Base-by-base conservation (phyloP, 2,888 invertebrate species). In the Drosophila subsilvestris region DNA sequence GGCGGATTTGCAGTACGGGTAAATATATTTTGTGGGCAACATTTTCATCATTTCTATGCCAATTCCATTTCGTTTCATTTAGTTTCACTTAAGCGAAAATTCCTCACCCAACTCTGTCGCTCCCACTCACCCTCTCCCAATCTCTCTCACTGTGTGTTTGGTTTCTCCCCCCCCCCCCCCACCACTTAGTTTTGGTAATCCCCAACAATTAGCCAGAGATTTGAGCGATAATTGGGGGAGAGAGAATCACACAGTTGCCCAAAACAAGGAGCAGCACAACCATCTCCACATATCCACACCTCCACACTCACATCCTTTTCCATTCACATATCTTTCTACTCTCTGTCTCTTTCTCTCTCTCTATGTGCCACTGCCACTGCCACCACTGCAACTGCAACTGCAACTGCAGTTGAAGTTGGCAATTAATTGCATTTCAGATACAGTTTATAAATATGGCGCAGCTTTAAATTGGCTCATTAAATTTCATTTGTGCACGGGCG, bases 381-480 rank as follows among this genome's bases (percentile, higher is more conserved):
- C 25, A 17, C 55, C 55, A 55, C 18, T 20, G 10, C n/a, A 2
- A 22, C 48, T n/a, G n/a, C n/a, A n/a, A 9, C 17, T 22, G 62
- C 44, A 70, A 61, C 56, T 76, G 63, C 62, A 76, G 50, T 60
- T 47, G 49, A 51, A 69, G 69, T 63, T 49, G 59, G 73, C 74
- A 79, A 83, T 80, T 81, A 81, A 81, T 83, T 83, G 83, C 79
- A 65, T 66, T 81, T 76, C 81, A 79, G 76, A 79, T 80, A 80
- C 74, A 79, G 81, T 84, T 84, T 82, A 84, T 81, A 82, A 82
- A 82, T 79, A 84, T 78, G 78, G 73, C 65, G 65, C 78, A 82
- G 75, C 85, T 80, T 83, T 80, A 85, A 84, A 83, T 80, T 83
- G 83, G 85, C 83, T 82, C 83, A 83, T 83, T 85, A 80, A 83